Evolutionary conservation across 2,888 invertebrate species (phyloP), one percentile per base, ranked within the genome.

Genomic region (Taenaris catops): DNA sequence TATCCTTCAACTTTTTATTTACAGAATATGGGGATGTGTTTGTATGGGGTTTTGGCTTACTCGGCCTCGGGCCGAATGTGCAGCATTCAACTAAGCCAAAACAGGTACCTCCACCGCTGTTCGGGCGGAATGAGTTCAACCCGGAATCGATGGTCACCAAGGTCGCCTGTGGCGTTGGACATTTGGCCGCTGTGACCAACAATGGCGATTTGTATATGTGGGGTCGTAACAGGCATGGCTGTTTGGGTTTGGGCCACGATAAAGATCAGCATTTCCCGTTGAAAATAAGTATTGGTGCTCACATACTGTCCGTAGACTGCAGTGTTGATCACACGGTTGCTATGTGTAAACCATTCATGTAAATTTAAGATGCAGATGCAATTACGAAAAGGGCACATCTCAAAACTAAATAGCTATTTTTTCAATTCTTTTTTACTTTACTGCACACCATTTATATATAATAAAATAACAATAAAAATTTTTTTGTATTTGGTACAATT

Each of bases 31-130:
- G 97, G 0, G 89, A 94, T 11, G 96, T 95, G 0, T 98, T 91
- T 64, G 93, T 94, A 0, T 99, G 98, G 98, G 98, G 99, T 2
- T 97, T 90, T 67, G 99, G 99, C 16, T 88, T 97, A 34, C 81
- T 99, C 16, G 98, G 98, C 0, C 89, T 93, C 16, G 98, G 98
- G 0, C 98, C 98, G 0, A 84, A 90, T 33, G 92, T 93, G 0
- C 89, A 92, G 33, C 88, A 89, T 31, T 80, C 91, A 0, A 59
- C 73, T 0, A 80, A 74, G 40, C 98, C 98, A 0, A 89, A 92
- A 24, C 78, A 88, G 43, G 90, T 99, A 36, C 94, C 98, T 2
- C 80, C 91, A 2, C 89, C 93, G 0, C 76, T 98, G 7, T 98
- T 98, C 69, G 98, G 98, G 0, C 75, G 89, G 6, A 97, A 95